Base-by-base conservation (phyloP, 2,113 vertebrate genomes). In the Pseudois nayaur region DNA sequence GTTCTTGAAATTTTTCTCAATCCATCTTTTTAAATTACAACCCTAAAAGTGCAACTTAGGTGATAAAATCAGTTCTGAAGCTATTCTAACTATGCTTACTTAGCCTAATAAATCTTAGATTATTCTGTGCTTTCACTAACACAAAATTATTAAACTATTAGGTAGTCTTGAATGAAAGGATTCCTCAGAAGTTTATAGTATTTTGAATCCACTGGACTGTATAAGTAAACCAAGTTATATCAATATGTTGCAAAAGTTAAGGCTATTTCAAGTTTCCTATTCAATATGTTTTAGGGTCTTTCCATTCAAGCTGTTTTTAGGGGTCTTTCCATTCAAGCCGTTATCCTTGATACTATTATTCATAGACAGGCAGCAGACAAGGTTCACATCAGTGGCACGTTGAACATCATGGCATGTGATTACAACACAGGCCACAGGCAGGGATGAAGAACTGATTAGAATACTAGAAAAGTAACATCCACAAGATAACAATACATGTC, bases 81-180 rank as follows among this genome's bases (percentile, higher is more conserved):
- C 60, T 89, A 87, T 67, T 89, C 45, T 87, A 81, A 85, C 76
- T 87, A 31, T 57, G 93, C 78, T 96, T 76, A 84, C 27, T 31
- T 15, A 60, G 36, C 29, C 59, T 87, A 98, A 97, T 93, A 97
- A 93, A 93, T 96, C 33, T 86, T 85, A 93, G 52, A 82, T 94
- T 93, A 81, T 45, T 82, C 71, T 83, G 48, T 55, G 31, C 55
- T 86, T 96, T 87, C 78, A 6, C 85, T 67, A 94, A 90, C 52
- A 87, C 67, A 94, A 57, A 97, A 91, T 81, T 95, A 93, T 57
- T 71, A 71, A 50, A 40, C 43, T 71, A 96, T 88, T 54, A 21
- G 27, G n/a, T n/a, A 60, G 71, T 93, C 11, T n/a, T 36, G 67
- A 97, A 97, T 95, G 67, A 96, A 96, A 95, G 40, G 9, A 74